Conservation (phyloP, 2,888 invertebrate species). For the Platynereis dumerilii region DNA sequence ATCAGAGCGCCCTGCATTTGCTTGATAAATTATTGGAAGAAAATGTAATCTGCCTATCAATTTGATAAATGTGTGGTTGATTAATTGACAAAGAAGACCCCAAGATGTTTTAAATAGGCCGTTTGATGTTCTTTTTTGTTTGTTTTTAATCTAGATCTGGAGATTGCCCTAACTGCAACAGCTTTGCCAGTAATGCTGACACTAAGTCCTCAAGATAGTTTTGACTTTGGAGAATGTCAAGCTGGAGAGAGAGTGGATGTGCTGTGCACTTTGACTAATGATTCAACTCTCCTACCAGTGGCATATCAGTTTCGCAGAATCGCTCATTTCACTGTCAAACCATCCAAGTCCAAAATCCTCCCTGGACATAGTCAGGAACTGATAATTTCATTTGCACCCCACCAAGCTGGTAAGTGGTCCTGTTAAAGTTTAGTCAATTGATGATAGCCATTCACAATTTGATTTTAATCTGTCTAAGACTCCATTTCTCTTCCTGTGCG, state of each 20-base stretch:
- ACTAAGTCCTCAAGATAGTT: constrained; percentile 49
- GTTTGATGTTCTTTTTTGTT: no score
- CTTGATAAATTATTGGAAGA: no score
- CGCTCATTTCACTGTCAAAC: constrained; percentile 60
- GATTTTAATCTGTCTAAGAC: no score
- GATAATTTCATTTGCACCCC: constrained; percentile 60
- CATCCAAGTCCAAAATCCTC: constrained; percentile 54
- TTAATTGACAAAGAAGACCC: no score
- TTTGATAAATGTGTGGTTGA: no score
- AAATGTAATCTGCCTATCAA: no score
- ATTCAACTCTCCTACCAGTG: constrained; percentile 52
- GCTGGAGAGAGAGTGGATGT: constrained; percentile 58
- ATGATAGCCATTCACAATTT: no score
- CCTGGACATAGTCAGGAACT: constrained; percentile 56
- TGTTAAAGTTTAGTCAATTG: no score
- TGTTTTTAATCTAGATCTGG: constrained; percentile 39
- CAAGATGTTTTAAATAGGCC: no score
- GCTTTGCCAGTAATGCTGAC: constrained; percentile 59
- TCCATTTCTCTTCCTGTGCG: no score
- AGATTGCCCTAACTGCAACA: constrained; percentile 62
- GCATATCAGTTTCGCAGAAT: constrained; percentile 58
- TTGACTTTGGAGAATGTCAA: constrained; percentile 59
- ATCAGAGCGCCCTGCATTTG: no score
- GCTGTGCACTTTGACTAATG: constrained; percentile 55
- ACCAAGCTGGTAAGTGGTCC: constrained; percentile 58